These are phyloP conservation scores for Distichodus sexfasciatus DNA, from an alignment of 2,797 vertebrate species.

Conservation along the genomic window DNA sequence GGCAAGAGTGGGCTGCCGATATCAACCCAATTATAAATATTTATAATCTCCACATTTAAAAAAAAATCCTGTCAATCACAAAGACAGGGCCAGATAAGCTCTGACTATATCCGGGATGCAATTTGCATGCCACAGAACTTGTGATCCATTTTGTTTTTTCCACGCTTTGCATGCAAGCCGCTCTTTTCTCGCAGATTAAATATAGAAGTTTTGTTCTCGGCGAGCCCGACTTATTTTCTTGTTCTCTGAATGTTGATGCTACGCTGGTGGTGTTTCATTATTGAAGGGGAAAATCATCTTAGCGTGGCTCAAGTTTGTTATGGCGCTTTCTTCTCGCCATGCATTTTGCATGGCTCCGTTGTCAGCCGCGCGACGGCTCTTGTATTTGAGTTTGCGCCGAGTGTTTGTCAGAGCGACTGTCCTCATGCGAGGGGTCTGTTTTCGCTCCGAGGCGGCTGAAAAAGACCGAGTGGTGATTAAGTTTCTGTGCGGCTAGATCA, in stretches of 20 bases:
- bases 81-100: slow-evolving; percentile 71
- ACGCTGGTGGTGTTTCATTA: slow-evolving; percentile 80
- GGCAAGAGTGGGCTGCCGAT: slow-evolving; percentile 73
- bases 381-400: slow-evolving; percentile 66
- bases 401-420: slow-evolving; percentile 70
- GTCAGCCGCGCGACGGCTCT: slow-evolving; percentile 68
- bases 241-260: slow-evolving; percentile 63
- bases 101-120: slow-evolving; percentile 68
- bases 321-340: slow-evolving; percentile 77
- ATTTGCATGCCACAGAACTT: slow-evolving; percentile 78
- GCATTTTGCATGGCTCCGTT: slow-evolving; percentile 78
- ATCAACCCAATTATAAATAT: slow-evolving; percentile 83
- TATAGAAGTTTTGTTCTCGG: slow-evolving; percentile 81
- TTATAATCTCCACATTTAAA: slow-evolving; percentile 80
- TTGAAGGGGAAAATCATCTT: slow-evolving; percentile 76
- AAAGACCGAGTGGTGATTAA: slow-evolving; percentile 23
- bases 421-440: slow-evolving; percentile 49
- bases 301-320: slow-evolving; percentile 77
- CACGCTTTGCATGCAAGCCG: slow-evolving; percentile 73
- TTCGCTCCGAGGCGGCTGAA: slow-evolving; percentile 7
- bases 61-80: slow-evolving; percentile 76
- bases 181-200: slow-evolving; percentile 77
- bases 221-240: slow-evolving; percentile 63
- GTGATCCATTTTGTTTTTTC: slow-evolving; percentile 70
- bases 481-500: slow-evolving; percentile 32